These are phyloP conservation scores for Dolichotis patagonum DNA, from an alignment of 2,113 vertebrate species.

Conservation along the genomic window DNA sequence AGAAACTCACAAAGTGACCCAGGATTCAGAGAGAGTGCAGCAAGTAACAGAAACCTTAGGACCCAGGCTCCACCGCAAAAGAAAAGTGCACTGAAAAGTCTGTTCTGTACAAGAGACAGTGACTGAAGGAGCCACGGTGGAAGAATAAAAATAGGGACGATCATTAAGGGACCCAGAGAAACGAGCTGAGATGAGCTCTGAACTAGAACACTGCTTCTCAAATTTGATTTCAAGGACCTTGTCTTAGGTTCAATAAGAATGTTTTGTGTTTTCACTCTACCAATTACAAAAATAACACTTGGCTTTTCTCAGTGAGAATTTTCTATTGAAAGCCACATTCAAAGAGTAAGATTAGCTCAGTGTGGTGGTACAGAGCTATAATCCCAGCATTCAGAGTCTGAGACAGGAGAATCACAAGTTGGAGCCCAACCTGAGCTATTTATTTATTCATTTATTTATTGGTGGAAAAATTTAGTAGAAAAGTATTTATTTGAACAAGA, in stretches of 20 bases:
- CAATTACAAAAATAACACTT: conserved; percentile 42
- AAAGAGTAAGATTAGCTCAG: not conserved
- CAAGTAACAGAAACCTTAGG: not conserved
- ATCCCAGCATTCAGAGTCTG: not conserved
- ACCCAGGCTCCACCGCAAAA: not conserved
- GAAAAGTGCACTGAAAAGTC: not conserved
- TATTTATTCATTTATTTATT: no score
- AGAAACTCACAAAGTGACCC: not conserved
- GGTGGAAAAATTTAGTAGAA: not conserved
- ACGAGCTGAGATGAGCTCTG: not conserved
- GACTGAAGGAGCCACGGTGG: not conserved
- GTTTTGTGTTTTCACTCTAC: conserved; percentile 28
- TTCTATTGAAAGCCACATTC: conserved; percentile 1
- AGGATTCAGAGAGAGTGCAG: not conserved
- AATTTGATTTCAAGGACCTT: not conserved
- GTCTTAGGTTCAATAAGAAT: not conserved
- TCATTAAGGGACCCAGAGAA: not conserved
- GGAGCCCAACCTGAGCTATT: not conserved
- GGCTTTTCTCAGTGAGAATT: conserved; percentile 20
- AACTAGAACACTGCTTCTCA: not conserved
- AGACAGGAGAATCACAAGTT: not conserved
- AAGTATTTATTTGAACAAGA: not conserved
- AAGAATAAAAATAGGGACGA: not conserved
- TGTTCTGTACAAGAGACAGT: not conserved
- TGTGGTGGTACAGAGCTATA: not conserved